Base-by-base conservation (phyloP, 2,888 invertebrate genomes). In the Tipula lateralis region DNA sequence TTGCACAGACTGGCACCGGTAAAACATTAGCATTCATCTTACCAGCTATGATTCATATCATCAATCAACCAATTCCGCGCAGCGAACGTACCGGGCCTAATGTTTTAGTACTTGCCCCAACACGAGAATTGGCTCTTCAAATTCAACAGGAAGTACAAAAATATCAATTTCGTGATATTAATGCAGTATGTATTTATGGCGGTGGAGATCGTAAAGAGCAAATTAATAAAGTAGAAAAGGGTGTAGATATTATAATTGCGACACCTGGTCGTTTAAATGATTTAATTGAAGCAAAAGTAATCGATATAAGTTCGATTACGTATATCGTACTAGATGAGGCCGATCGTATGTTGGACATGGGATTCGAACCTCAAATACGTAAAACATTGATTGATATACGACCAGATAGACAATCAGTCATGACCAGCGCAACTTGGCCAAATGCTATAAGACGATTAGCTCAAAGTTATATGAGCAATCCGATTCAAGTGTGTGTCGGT, bases 381-480 rank as follows among this genome's bases (percentile, higher is more conserved):
- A 95, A 95, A 88, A 93, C 95, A 13, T 90, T 97, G 86, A 91
- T 95, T 85, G 94, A 95, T 88, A 93, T 97, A 29, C 92, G 97
- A 84, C 96, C 97, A 6, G 97, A 97, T 88, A 91, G 97, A 84
- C 98, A 99, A 89, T 97, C 97, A n/a, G 94, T 98, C 0, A 97
- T 99, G 97, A 99, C 98, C 0, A 96, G 96, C 88, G 99, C 99
- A 13, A 99, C 99, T 0, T 99, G 98, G 99, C 98, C 98, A 0
- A 91, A 92, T 84, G 96, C 95, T 80, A 98, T 99, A 0, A 92
- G 97, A 16, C 92, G 96, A 19, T 91, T 99, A 80, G 98, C 97
- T 0, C 92, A 94, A 86, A 93, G 94, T 0, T 98, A 98, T 88
- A 96, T 97, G 94, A 94, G 93, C 84, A 93, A 97, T 89, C 98